Base-by-base conservation (phyloP, 2,113 vertebrate species). In the Daphoenositta chrysoptera region DNA sequence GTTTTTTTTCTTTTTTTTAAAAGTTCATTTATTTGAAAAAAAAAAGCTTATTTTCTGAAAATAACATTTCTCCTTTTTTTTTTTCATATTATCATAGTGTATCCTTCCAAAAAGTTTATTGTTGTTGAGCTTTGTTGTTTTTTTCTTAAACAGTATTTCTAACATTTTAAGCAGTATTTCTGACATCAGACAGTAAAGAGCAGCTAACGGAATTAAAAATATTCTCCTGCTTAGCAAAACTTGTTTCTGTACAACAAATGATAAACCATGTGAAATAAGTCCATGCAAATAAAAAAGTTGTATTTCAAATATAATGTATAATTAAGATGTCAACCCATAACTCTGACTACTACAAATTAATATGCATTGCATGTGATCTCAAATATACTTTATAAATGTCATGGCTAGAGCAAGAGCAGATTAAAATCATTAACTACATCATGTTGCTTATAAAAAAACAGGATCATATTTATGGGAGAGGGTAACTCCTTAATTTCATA, bases 401-500 rank as follows among this genome's bases (percentile, higher is more conserved):
- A 97, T 69, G 47, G 57, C 64, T 64, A 90, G 45, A 88, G 61
- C 75, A 96, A 37, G 45, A 89, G 57, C 48, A 95, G 68, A 89
- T 95, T 96, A 95, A 94, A 96, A 76, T 77, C 31, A 92, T 96
- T 97, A 96, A 91, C 75, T 93, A 89, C 22, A 95, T 47, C 42
- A 87, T 72, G 42, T 82, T 93, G 45, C 33, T 82, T 88, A 96
- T 87, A 71, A 96, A 97, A 95, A 97, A 95, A 9, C 44, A 92
- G 31, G 40, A 94, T 90, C 72, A 87, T 37, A 91, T 40, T 92
- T 61, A 93, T 70, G 45, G 18, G 13, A 96, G 60, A 94, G 30
- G 20, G 72, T 92, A 96, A 94, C 90, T 96, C 60, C 94, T 97
- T 97, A 96, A 97, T 96, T 96, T 97, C 35, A 65, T 94, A 78